A percentile compares a stretch with the other conserved stretches of the same genome.
phyloP scores from a whole-genome alignment of 2,888 invertebrate genomes.

The Cotesia congregata region DNA sequence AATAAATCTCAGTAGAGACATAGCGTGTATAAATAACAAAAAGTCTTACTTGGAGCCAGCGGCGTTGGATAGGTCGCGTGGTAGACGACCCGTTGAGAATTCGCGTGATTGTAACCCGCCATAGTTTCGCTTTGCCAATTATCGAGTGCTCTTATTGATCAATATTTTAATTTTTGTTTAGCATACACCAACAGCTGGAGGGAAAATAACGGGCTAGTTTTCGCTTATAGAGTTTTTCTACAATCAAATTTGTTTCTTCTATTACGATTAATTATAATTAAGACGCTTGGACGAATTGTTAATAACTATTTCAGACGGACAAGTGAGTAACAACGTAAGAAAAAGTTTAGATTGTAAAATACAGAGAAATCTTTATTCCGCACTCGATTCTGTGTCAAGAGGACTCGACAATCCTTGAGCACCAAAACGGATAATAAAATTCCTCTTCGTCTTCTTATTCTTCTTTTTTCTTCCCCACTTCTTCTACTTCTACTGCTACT shows the following conservation, averaged over 20 bases:
- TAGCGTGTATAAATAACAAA: conserved; percentile 50
- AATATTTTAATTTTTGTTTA: conserved; percentile 26
- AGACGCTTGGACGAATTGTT: neutral
- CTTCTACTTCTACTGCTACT: too few relatives aligned
- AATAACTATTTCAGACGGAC: neutral
- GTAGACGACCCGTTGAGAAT: conserved; percentile 68
- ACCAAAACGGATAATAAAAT: neutral
- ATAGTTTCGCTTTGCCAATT: conserved; percentile 50
- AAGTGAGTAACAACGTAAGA: neutral
- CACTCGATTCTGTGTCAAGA: neutral
- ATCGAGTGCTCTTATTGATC: conserved; percentile 45
- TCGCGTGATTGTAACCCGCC: conserved; percentile 69
- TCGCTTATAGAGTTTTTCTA: too few relatives aligned
- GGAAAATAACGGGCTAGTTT: too few relatives aligned
- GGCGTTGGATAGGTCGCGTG: conserved; percentile 70
- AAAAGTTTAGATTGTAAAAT: neutral
- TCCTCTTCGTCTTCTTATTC: conserved; percentile 1
- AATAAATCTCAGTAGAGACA: conserved; percentile 38
- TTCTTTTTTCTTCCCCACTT: too few relatives aligned
- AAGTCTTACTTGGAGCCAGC: conserved; percentile 68
- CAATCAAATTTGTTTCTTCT: neutral
- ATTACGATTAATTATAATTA: neutral
- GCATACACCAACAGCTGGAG: conserved; percentile 24
- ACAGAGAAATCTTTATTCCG: neutral
- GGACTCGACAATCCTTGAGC: neutral